Percentiles rank a stretch among this genome's conserved stretches.
Evolutionary conservation across 2,888 invertebrate genomes (phyloP).

Genomic region (Spialia ferax): DNA sequence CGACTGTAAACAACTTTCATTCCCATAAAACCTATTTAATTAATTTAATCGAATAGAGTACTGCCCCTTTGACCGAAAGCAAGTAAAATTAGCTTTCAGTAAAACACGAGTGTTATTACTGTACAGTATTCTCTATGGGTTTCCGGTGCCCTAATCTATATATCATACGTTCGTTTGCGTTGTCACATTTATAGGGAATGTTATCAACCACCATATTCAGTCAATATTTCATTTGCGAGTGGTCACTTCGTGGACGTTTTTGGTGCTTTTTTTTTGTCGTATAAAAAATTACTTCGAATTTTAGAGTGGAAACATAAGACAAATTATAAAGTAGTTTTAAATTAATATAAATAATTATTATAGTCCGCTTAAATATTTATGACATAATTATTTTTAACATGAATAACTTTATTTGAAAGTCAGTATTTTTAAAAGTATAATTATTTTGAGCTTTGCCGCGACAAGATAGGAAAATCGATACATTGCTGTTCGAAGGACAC

Average conservation of each 20-base stretch:
- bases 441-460: not conserved
- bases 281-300: not conserved
- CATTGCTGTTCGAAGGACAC: constrained; percentile 23
- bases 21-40: not conserved
- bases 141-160: constrained; percentile 53
- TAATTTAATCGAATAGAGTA: constrained; percentile 18
- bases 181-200: constrained; percentile 59
- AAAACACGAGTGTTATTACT: constrained; percentile 50
- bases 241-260: constrained; percentile 50
- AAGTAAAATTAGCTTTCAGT: constrained; percentile 48
- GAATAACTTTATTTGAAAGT: not conserved
- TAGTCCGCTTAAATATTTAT: not conserved
- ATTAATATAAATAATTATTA: not conserved
- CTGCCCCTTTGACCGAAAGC: not conserved
- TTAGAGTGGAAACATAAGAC: not conserved
- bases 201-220: constrained; percentile 68
- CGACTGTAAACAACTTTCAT: too few species aligned
- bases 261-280: not conserved
- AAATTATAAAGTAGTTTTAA: not conserved
- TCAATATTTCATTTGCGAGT: constrained; percentile 62
- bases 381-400: not conserved
- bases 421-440: not conserved
- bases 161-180: constrained; percentile 46
- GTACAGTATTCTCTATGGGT: constrained; percentile 57
- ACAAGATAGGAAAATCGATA: constrained; percentile 32